Evolutionary conservation across 2,888 invertebrate genomes (phyloP), one percentile per base, ranked within the genome.

Genomic region (Stenodera caucasica): DNA sequence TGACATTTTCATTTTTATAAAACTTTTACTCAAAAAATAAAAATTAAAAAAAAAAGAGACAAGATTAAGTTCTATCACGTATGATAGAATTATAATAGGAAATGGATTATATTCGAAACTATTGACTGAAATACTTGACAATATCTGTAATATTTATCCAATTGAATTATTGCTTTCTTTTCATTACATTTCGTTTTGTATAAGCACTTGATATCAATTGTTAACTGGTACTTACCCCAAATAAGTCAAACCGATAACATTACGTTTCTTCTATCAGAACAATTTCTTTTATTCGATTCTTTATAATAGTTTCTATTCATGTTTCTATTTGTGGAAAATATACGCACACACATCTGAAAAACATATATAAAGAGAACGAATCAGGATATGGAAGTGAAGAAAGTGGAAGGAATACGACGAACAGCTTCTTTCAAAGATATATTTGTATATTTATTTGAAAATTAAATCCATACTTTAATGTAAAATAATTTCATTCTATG

Each of bases 1-100:
- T 72, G 71, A 75, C 69, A 72, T 75, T 76, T 75, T 75, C 72
- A 71, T 69, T 71, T 72, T 63, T 54, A 3, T 18, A 6, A 21
- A 21, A 52, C 33, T 52, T 52, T 32, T 18, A 15, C 12, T 4
- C 3, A 52, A 32, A 9, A 30, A 32, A 21, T n/a, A n/a, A n/a
- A n/a, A n/a, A n/a, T n/a, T n/a, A n/a, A n/a, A n/a, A n/a, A n/a
- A n/a, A n/a, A n/a, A n/a, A n/a, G n/a, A n/a, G n/a, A n/a, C n/a
- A n/a, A n/a, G n/a, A n/a, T n/a, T n/a, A n/a, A n/a, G n/a, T n/a
- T n/a, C n/a, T n/a, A n/a, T n/a, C n/a, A n/a, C n/a, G n/a, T n/a
- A n/a, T n/a, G n/a, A n/a, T n/a, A n/a, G n/a, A n/a, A n/a, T n/a
- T n/a, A n/a, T 18, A 40, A 40, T 40, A 40, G 14, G 8, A n/a